Evolutionary conservation across 2,113 vertebrate species (phyloP), one percentile per base, ranked within the genome.

Genomic region (Ivindomyrus marchei): DNA sequence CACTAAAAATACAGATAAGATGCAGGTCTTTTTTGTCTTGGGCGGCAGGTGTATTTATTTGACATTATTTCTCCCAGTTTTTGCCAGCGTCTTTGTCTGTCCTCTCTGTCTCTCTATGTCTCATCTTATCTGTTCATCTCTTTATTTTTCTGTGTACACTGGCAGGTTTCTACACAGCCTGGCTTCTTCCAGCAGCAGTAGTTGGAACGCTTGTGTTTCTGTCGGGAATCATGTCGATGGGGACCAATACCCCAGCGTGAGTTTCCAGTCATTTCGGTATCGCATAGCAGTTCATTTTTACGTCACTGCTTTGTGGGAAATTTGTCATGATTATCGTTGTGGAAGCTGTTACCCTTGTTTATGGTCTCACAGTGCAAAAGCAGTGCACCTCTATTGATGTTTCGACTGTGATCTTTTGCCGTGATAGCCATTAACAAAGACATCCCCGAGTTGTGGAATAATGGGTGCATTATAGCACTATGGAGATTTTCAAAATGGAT

Each of bases 121-220:
- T 36, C 36, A 39, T 21, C 39, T 42, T 42, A 39, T 58, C 50
- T 58, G 24, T 31, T 24, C 27, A 58, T 42, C 39, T 42, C 21
- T 62, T 46, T 80, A 24, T 39, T 58, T 50, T 21, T 49, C 49
- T 66, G 27, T 86, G 13, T 6, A 62, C 36, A 66, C 58, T 88
- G 92, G 89, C 91, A 97, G 97, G 96, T 53, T 97, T 97, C 95
- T 96, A 96, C 93, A 96, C 95, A 3, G 94, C 95, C 24, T 97
- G 96, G 96, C 95, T 97, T 52, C 95, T 97, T 89, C 96, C 96
- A 0, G 96, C 95, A 0, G 95, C 96, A 0, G 90, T 94, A n/a
- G 94, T 97, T 1, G 96, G 97, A 80, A 96, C 94, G 1, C 74
- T 96, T 36, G 94, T 97, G 86, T 97, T 97, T 90, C 92, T 96